phyloP scores from a whole-genome alignment of 2,113 vertebrate species.

The Apteryx owenii region DNA sequence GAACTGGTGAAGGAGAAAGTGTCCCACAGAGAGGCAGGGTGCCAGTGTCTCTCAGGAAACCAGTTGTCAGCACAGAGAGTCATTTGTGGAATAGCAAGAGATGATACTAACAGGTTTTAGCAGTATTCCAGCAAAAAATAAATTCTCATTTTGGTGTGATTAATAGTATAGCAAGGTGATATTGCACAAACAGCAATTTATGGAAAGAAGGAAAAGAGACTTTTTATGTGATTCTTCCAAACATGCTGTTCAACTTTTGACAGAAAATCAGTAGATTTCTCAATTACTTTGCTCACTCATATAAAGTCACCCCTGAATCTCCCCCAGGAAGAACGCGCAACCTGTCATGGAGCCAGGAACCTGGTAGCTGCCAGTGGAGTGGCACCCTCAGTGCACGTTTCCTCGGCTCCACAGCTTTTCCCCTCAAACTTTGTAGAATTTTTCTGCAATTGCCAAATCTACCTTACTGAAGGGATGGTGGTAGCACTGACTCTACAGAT shows the following conservation, averaged over 20 bases:
- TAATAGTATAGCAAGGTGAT: background rate
- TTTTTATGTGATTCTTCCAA: background rate
- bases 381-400: background rate
- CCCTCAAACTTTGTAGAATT: background rate
- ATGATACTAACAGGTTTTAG: background rate
- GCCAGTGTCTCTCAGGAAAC: background rate
- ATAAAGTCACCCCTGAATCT: rapidly evolving
- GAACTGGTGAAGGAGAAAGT: background rate
- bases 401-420: background rate
- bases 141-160: background rate
- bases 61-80: background rate
- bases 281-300: background rate
- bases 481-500: background rate
- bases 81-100: background rate
- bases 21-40: background rate
- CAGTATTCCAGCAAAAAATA: background rate
- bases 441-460: background rate
- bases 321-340: background rate
- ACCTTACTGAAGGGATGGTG: background rate
- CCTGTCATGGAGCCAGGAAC: background rate
- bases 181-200: background rate
- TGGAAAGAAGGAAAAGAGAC: background rate
- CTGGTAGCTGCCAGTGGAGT: background rate
- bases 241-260: background rate
- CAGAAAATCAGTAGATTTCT: background rate